These are phyloP conservation scores for Amblyteles armatorius DNA, from an alignment of 2,888 invertebrate species.

Conservation along the genomic window DNA sequence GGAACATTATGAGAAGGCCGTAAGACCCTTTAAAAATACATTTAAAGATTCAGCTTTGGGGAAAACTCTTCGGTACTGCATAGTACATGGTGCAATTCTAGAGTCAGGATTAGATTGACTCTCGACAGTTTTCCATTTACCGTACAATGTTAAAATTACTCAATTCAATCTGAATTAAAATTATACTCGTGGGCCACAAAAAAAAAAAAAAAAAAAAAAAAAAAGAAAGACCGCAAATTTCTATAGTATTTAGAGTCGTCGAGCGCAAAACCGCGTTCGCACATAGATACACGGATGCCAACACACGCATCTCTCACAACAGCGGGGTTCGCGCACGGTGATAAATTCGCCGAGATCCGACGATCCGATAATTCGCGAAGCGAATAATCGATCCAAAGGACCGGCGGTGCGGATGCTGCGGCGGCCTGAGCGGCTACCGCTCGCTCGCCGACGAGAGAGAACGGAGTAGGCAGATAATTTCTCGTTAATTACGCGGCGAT, in stretches of 20 bases:
- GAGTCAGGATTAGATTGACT: no score
- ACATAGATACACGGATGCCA: conserved; percentile 28
- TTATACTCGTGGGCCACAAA: no score
- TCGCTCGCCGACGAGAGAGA: conserved; percentile 27
- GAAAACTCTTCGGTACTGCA: no score
- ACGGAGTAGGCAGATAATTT: conserved; percentile 63
- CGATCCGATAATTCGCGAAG: conserved; percentile 60
- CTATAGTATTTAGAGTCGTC: background rate
- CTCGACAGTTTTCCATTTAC: no score
- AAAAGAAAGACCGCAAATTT: no score
- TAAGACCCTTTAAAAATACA: no score
- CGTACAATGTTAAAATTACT: no score
- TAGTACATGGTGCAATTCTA: no score
- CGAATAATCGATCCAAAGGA: conserved; percentile 68
- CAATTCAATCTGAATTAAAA: background rate
- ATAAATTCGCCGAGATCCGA: conserved; percentile 61
- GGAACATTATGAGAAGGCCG: no score
- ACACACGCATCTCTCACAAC: background rate
- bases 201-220: no score
- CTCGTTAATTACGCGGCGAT: conserved; percentile 70
- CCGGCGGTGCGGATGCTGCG: conserved; percentile 33
- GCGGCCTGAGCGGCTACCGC: conserved; percentile 38
- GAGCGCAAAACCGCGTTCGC: conserved; percentile 5
- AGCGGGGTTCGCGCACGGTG: conserved; percentile 39
- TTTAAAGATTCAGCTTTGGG: no score